Percentiles rank a stretch among this genome's conserved stretches.
Evolutionary conservation across 1,140 invertebrate genomes (phyloP).

Genomic region (Popillia japonica): DNA sequence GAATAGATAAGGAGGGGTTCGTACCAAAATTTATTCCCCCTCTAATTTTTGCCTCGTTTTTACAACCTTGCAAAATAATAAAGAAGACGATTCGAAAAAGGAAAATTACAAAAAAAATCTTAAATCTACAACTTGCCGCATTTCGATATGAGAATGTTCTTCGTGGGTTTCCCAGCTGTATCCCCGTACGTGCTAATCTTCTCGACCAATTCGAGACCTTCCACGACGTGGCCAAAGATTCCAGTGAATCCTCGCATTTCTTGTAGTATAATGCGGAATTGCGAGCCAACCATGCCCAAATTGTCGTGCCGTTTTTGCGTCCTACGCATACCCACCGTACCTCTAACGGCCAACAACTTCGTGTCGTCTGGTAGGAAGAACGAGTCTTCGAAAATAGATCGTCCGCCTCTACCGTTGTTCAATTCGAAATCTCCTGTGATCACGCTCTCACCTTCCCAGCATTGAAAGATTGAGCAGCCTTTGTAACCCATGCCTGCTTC

Average conservation of each 20-base stretch:
- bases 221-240: constrained; percentile 83
- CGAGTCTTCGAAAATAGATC: constrained; percentile 78
- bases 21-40: not conserved
- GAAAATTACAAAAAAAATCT: constrained; percentile 20
- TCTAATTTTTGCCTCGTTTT: constrained; percentile 9
- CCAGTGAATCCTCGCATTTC: constrained; percentile 84
- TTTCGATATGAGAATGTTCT: constrained; percentile 76
- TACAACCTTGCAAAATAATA: not conserved
- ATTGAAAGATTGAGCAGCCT: constrained; percentile 82
- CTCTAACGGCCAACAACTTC: constrained; percentile 76
- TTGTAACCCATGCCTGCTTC: constrained; percentile 82
- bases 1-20: too few relatives aligned
- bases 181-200: constrained; percentile 81
- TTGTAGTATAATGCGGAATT: constrained; percentile 82
- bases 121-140: constrained; percentile 74
- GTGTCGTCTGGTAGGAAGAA: constrained; percentile 86
- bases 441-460: constrained; percentile 82
- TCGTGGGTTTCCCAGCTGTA: constrained; percentile 78
- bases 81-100: not conserved
- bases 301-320: constrained; percentile 84
- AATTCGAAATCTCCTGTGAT: constrained; percentile 83
- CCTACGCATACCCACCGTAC: constrained; percentile 82
- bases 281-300: constrained; percentile 82
- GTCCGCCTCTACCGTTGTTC: constrained; percentile 82
- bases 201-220: constrained; percentile 82